phyloP scores from a whole-genome alignment of 2,113 vertebrate species.

The Coptodon bakossiorum region DNA sequence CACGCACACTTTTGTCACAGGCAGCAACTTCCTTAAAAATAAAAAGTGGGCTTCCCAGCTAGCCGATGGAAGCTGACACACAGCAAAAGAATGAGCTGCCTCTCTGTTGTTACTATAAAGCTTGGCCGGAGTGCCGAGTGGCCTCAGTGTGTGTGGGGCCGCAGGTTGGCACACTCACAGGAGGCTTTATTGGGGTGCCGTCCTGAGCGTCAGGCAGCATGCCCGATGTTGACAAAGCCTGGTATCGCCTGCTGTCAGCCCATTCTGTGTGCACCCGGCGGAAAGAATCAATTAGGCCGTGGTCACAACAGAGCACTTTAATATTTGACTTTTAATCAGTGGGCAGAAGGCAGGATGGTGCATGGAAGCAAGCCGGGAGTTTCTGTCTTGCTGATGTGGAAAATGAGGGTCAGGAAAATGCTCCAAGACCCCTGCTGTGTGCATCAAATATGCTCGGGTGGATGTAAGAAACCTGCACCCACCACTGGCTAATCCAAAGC shows the following conservation, averaged over 20 bases:
- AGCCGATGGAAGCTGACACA: constrained; percentile 28
- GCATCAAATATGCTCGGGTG: neutral
- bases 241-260: constrained; percentile 73
- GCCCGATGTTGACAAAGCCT: constrained; percentile 74
- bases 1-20: neutral
- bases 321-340: constrained; percentile 72
- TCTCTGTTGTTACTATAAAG: constrained; percentile 38
- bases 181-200: constrained; percentile 52
- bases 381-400: constrained; percentile 43
- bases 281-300: constrained; percentile 72
- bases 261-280: constrained; percentile 62
- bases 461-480: neutral
- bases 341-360: constrained; percentile 36
- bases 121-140: constrained; percentile 17
- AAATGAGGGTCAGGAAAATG: constrained; percentile 44
- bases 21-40: constrained; percentile 22
- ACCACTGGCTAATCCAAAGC: constrained; percentile 9
- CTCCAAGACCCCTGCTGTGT: neutral
- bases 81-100: constrained; percentile 40
- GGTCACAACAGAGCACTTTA: constrained; percentile 68
- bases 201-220: constrained; percentile 56
- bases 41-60: constrained; percentile 30
- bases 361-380: constrained; percentile 36
- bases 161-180: constrained; percentile 54
- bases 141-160: constrained; percentile 57